A percentile compares a stretch with the other conserved stretches of the same genome.
These are phyloP conservation scores for Drosophila varians DNA, from an alignment of 1,140 invertebrate genomes.

Conservation along the genomic window DNA sequence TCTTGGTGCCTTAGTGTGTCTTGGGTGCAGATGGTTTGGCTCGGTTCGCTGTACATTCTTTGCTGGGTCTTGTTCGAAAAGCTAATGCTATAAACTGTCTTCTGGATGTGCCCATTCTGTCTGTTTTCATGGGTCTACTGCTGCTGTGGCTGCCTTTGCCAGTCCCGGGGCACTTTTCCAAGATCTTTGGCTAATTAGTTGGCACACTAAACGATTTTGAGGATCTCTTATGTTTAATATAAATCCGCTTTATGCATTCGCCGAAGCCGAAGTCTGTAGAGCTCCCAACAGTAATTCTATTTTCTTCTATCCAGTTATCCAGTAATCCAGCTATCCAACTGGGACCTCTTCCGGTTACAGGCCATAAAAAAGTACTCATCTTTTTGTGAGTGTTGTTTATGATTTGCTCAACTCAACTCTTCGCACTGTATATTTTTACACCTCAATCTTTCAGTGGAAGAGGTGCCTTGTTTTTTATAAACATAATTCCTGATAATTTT, in stretches of 20 bases:
- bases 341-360: constrained; percentile 57
- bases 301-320: constrained; percentile 23
- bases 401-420: constrained; percentile 38
- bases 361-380: constrained; percentile 66
- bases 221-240: constrained; percentile 63
- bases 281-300: no score
- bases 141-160: constrained; percentile 1
- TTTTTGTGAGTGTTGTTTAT: constrained; percentile 52
- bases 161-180: constrained; percentile 2
- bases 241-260: constrained; percentile 64
- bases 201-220: constrained; percentile 70
- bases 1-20: constrained; percentile 7
- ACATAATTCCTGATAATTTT: constrained; percentile 42
- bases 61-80: constrained; percentile 27
- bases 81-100: constrained; percentile 63
- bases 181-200: constrained; percentile 62
- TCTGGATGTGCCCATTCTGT: constrained; percentile 71
- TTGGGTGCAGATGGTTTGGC: constrained; percentile 23
- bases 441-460: constrained; percentile 52
- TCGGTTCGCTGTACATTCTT: constrained; percentile 20
- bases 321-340: no score
- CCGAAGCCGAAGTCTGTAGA: background rate
- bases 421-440: constrained; percentile 63
- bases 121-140: constrained; percentile 31
- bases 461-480: constrained; percentile 13